Percentiles rank a stretch among this genome's conserved stretches.
These are phyloP conservation scores for Melipona beecheii DNA, from an alignment of 2,888 invertebrate genomes.

Conservation along the genomic window DNA sequence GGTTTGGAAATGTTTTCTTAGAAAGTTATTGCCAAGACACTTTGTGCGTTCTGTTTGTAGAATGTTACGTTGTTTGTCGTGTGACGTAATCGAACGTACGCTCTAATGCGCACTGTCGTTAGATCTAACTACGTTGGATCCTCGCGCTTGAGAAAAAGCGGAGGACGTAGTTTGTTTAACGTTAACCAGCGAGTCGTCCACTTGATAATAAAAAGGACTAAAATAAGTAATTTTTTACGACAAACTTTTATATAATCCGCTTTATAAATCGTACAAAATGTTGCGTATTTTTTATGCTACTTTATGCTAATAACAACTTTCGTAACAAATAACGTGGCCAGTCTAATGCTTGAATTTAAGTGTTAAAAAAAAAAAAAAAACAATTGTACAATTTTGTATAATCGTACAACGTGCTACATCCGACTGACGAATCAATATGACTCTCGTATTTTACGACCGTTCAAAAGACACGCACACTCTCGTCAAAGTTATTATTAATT, in stretches of 20 bases:
- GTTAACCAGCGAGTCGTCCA: neutral
- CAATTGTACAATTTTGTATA: no score
- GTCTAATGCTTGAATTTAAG: no score
- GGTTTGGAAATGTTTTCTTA: conserved; percentile 32
- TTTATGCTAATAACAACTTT: no score
- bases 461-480: no score
- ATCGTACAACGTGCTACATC: no score
- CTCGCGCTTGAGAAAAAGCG: neutral
- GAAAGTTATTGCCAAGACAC: conserved; percentile 29
- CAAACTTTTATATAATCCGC: neutral
- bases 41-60: conserved; percentile 17
- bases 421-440: no score
- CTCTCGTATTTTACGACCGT: no score
- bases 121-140: conserved; percentile 14
- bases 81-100: conserved; percentile 25
- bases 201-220: neutral
- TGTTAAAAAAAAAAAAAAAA: no score
- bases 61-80: conserved; percentile 25
- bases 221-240: neutral
- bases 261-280: neutral
- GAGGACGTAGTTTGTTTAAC: conserved; percentile 6
- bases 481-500: no score
- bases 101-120: conserved; percentile 29
- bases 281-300: neutral
- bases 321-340: no score